phyloP scores from a whole-genome alignment of 2,888 invertebrate genomes.

The Lasioglossum pauxillum region DNA sequence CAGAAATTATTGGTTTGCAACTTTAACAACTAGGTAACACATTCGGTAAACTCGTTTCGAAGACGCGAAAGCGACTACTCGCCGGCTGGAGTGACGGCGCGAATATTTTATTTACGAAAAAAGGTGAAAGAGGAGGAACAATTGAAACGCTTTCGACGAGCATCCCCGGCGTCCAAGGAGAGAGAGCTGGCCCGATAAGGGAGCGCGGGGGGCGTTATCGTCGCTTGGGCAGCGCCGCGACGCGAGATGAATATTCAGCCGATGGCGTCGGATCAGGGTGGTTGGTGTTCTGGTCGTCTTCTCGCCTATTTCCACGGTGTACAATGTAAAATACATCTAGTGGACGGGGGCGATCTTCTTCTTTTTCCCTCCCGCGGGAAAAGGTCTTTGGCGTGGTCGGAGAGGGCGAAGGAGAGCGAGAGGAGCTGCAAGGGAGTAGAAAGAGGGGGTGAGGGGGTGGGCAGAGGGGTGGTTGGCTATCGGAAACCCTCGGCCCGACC shows the following conservation, averaged over 20 bases:
- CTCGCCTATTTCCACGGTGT: constrained; percentile 38
- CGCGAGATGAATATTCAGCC: constrained; percentile 76
- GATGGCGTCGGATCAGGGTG: constrained; percentile 49
- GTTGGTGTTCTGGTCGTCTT: constrained; percentile 22
- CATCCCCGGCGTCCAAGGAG: neutral
- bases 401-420: neutral
- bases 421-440: neutral
- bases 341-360: constrained; percentile 26
- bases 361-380: constrained; percentile 21
- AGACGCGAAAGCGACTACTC: neutral
- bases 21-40: neutral
- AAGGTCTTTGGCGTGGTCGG: constrained; percentile 5
- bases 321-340: constrained; percentile 52
- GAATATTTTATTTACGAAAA: neutral
- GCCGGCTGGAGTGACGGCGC: neutral
- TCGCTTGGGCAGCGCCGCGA: constrained; percentile 49
- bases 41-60: neutral
- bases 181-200: neutral
- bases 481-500: constrained; percentile 83
- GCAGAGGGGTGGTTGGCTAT: constrained; percentile 71
- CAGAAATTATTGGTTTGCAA: neutral
- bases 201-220: constrained; percentile 64
- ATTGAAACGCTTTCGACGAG: constrained; percentile 1
- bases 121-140: neutral
- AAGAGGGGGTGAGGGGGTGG: neutral